Percentiles rank a stretch among this genome's conserved stretches.
Conservation (phyloP, 2,113 vertebrate genomes). For the Carollia perspicillata region DNA sequence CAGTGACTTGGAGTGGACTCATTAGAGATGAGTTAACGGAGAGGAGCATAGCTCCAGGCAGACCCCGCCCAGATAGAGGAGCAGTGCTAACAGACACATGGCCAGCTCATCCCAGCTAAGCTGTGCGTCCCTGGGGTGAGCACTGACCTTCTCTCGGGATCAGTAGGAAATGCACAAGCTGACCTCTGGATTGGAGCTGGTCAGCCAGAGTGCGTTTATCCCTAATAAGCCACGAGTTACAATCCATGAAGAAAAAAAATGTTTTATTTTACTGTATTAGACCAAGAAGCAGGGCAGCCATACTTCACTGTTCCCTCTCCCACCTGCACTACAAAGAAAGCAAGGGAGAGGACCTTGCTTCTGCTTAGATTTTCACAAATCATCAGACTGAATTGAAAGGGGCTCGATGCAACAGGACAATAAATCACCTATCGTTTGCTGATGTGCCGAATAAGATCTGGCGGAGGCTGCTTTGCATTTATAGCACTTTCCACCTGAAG, state of each 20-base stretch:
- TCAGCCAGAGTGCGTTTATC: not conserved
- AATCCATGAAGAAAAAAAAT: not conserved
- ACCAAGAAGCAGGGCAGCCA: not conserved
- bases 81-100: not conserved
- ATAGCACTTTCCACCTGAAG: slow-evolving; percentile 27
- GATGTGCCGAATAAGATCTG: not conserved
- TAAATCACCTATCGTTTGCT: not conserved
- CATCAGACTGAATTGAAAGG: not conserved
- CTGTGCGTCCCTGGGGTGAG: not conserved
- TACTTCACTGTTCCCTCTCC: not conserved
- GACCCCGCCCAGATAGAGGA: not conserved
- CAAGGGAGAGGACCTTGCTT: not conserved
- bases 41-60: not conserved
- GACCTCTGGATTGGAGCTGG: not conserved
- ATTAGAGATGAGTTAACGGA: not conserved
- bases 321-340: not conserved
- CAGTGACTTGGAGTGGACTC: not conserved
- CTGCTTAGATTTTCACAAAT: slow-evolving; percentile 15
- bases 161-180: not conserved
- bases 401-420: not conserved
- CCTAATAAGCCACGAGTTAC: slow-evolving; percentile 12
- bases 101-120: not conserved
- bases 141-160: not conserved
- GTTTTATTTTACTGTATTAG: not conserved
- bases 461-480: slow-evolving; percentile 23